These are phyloP conservation scores for Eurypyga helias DNA, from an alignment of 2,113 vertebrate species.

Conservation along the genomic window DNA sequence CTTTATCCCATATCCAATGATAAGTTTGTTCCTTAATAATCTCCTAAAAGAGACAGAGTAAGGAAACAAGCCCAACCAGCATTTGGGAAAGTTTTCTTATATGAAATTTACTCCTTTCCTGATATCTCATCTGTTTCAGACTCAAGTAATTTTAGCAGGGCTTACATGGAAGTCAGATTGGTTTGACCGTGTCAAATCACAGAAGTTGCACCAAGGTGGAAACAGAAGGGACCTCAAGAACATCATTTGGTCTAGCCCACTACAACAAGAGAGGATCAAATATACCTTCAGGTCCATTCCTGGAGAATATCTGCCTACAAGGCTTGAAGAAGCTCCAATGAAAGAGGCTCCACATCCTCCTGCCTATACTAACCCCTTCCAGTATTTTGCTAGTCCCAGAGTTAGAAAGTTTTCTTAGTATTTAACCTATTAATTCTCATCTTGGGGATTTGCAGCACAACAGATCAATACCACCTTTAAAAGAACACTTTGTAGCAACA, in stretches of 20 bases:
- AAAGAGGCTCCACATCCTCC: neutral
- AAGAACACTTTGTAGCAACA: slow-evolving; percentile 16
- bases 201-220: neutral
- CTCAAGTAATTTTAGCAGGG: neutral
- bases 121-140: slow-evolving; percentile 47
- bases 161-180: neutral
- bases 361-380: neutral
- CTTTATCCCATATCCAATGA: slow-evolving; percentile 57
- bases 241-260: neutral
- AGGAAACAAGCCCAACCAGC: slow-evolving; percentile 32
- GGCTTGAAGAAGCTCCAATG: neutral
- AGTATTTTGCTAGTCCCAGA: neutral
- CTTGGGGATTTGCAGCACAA: neutral
- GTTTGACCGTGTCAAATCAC: neutral
- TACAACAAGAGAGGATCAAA: neutral
- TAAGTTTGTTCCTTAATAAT: slow-evolving; percentile 62
- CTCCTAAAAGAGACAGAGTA: slow-evolving; percentile 26
- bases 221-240: slow-evolving; percentile 8
- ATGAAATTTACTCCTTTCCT: slow-evolving; percentile 20
- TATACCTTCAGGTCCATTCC: neutral
- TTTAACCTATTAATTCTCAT: slow-evolving; percentile 14
- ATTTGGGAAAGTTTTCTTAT: slow-evolving; percentile 45
- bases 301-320: neutral
- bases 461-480: slow-evolving; percentile 14
- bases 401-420: neutral